Evolutionary conservation across 2,113 vertebrate species (phyloP), one percentile per base, ranked within the genome.

Genomic region (Antennarius striatus): DNA sequence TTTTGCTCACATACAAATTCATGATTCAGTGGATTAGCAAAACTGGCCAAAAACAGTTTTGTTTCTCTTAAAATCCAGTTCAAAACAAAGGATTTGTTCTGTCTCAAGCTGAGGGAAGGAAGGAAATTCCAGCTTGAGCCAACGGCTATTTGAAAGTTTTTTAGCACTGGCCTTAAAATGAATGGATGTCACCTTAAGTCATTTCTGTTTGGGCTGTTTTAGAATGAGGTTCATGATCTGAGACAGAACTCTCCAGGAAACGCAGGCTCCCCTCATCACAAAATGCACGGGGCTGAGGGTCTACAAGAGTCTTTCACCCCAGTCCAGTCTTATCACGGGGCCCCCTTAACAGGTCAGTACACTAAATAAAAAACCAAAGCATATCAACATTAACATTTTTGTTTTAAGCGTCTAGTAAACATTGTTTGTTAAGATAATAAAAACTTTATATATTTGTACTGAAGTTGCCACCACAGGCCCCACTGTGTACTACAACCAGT

Each of bases 141-240:
- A 36, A 36, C 7, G 7, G 32, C 32, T 3, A 7, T 36, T 7
- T 4, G 7, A 4, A 7, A 36, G 32, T 7, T 43, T 43, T 10
- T 10, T 43, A 11, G 10, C 42, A 48, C 32, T 36, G 4, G 32
- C 32, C 32, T 36, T 36, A 36, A 36, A 36, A 36, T 5, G 32
- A 36, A 36, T 36, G 4, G 10, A 43, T 42, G 6, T 72, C 28
- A 40, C 4, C 47, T 56, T n/a, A 4, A 42, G 15, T 57, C 48
- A 14, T 10, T 15, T 68, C 45, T 55, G 43, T 63, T 56, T 30
- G 40, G 39, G 15, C 0, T 53, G 11, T 4, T 50, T 66, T 78
- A 99, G 98, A 96, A 95, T 90, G 97, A 99, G 88, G 96, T 99
- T 86, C 95, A 96, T 69, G 96, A 96, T 77, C 88, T 98, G 86